Evolutionary conservation across 1,140 invertebrate genomes (phyloP).

Genomic region (Drosophila gunungcola): DNA sequence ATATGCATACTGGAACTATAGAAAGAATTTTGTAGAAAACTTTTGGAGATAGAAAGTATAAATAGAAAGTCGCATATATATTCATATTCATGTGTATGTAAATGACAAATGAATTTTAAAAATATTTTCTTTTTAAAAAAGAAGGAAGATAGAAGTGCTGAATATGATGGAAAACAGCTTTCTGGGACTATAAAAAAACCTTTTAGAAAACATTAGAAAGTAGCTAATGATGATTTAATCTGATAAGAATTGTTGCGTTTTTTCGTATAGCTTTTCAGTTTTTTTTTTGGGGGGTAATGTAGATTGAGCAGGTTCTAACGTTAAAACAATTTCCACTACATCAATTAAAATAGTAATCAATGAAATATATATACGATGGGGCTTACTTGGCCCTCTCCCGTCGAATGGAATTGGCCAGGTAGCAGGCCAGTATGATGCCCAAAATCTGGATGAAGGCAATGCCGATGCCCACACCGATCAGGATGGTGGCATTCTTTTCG

Average conservation of each 20-base stretch:
- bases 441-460: constrained; percentile 87
- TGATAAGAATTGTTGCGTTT: constrained; percentile 40
- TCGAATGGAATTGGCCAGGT: constrained; percentile 86
- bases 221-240: constrained; percentile 9
- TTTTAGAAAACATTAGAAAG: no score
- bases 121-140: no score
- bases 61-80: no score
- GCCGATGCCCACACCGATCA: constrained; percentile 89
- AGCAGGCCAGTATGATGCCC: constrained; percentile 87
- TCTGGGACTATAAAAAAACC: no score
- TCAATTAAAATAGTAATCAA: constrained; percentile 1
- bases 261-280: constrained; percentile 6
- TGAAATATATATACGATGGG: not conserved
- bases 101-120: no score
- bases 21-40: no score
- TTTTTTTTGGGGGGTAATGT: not conserved
- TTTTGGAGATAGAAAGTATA: no score
- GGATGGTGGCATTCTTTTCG: constrained; percentile 86
- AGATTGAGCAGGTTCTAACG: constrained; percentile 30
- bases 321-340: constrained; percentile 11
- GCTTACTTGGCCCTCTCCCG: constrained; percentile 81
- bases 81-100: no score
- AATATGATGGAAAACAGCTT: no score
- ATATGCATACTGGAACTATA: no score
- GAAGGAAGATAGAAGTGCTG: no score